These are phyloP conservation scores for Trachymyrmex septentrionalis DNA, from an alignment of 1,140 invertebrate genomes.

Conservation along the genomic window DNA sequence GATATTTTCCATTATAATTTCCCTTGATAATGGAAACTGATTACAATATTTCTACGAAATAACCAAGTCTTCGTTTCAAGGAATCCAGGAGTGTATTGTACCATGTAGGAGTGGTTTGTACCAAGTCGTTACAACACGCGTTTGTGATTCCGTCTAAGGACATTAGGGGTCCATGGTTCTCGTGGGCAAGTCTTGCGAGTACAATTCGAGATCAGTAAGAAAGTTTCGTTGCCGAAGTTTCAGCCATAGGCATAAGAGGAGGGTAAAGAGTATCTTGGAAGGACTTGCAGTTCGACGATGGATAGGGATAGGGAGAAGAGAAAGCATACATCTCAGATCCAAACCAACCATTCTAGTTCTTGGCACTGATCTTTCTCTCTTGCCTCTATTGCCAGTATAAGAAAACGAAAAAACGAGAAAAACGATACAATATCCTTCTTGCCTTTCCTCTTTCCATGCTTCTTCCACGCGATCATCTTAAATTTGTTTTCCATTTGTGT, in stretches of 20 bases:
- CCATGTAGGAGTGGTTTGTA: no score
- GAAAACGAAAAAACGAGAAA: conserved; percentile 77
- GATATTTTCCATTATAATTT: neutral
- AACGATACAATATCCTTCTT: conserved; percentile 46
- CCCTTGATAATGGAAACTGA: neutral
- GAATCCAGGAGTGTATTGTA: neutral
- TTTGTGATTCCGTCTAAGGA: conserved; percentile 16
- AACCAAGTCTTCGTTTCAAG: neutral
- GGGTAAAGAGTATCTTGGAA: conserved; percentile 32
- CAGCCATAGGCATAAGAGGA: conserved; percentile 38
- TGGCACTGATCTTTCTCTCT: conserved; percentile 36
- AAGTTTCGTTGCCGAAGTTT: conserved; percentile 64
- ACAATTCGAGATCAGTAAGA: conserved; percentile 59
- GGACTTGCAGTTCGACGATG: conserved; percentile 34
- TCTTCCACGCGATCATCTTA: conserved; percentile 43
- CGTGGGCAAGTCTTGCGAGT: conserved; percentile 25
- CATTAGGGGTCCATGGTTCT: conserved; percentile 2
- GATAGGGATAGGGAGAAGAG: conserved; percentile 10
- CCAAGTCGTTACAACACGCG: conserved; percentile 59
- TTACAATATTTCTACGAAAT: conserved; percentile 10
- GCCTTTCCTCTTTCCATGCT: neutral
- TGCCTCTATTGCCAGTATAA: conserved; percentile 63
- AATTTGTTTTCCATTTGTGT: conserved; percentile 67
- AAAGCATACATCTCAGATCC: conserved; percentile 49
- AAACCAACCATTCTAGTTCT: conserved; percentile 37